Evolutionary conservation across 2,113 vertebrate species (phyloP).

Genomic region (Cyphomyrus plagiostoma): DNA sequence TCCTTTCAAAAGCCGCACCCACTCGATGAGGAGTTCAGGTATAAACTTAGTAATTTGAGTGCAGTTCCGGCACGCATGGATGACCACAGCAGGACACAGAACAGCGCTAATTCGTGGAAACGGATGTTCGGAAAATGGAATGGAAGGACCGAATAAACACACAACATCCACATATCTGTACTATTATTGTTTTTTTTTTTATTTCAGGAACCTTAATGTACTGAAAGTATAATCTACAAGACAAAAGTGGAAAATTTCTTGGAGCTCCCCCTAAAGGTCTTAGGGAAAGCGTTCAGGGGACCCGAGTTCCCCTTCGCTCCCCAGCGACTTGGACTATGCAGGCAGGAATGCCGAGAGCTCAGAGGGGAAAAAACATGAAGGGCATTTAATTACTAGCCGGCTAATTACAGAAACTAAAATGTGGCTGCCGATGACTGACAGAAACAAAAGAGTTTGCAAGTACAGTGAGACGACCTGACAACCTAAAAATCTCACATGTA

Average conservation of each 20-base stretch:
- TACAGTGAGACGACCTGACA: not conserved
- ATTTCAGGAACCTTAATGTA: not conserved
- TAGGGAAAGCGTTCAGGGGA: not conserved
- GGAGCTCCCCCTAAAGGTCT: not conserved
- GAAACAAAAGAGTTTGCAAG: not conserved
- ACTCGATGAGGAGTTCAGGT: not conserved
- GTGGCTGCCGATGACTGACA: not conserved
- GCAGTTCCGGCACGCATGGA: no score
- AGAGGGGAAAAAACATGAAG: not conserved
- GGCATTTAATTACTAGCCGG: not conserved
- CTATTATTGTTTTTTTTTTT: not conserved
- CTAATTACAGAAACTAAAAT: not conserved
- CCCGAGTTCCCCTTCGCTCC: not conserved
- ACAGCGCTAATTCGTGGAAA: no score
- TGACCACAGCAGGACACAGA: no score
- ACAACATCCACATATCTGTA: not conserved
- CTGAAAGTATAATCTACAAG: not conserved
- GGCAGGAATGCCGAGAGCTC: not conserved
- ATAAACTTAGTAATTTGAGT: not conserved
- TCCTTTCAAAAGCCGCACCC: not conserved
- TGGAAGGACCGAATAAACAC: not conserved
- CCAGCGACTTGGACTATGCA: not conserved
- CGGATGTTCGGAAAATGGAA: not conserved
- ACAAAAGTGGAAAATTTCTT: not conserved
- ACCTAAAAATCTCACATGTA: not conserved